Evolutionary conservation across 2,888 invertebrate species (phyloP).

Genomic region (Stenchaetothrips biformis): DNA sequence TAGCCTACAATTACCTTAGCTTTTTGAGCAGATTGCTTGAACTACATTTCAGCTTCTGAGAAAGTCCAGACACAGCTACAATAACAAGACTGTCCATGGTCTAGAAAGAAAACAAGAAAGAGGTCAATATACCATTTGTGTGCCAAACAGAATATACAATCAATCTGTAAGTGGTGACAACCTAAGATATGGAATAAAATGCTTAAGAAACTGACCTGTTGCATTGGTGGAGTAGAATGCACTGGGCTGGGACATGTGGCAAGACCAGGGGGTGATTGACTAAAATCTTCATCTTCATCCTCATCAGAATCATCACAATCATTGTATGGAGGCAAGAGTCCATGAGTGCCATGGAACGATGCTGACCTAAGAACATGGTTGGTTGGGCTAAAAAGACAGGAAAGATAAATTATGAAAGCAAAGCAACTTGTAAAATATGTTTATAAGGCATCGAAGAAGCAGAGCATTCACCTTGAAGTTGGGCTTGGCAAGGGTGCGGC

Average conservation of each 20-base stretch:
- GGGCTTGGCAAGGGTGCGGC: slow-evolving; percentile 30
- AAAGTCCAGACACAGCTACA: slow-evolving; percentile 31
- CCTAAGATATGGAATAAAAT: not conserved
- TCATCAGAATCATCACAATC: slow-evolving; percentile 13
- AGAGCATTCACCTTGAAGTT: slow-evolving; percentile 37
- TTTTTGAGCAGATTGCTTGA: slow-evolving; percentile 38
- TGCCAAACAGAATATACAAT: not conserved
- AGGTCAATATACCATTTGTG: not conserved
- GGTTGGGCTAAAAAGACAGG: slow-evolving; percentile 36
- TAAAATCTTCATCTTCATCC: slow-evolving; percentile 26
- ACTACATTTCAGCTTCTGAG: slow-evolving; percentile 37
- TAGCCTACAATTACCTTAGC: slow-evolving; percentile 35
- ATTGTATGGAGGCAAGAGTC: slow-evolving; percentile 15
- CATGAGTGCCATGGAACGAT: slow-evolving; percentile 46
- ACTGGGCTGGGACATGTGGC: slow-evolving; percentile 21
- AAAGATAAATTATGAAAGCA: not conserved
- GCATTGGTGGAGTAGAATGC: not conserved
- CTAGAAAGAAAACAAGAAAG: not conserved
- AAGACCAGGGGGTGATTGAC: slow-evolving; percentile 18
- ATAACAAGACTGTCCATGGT: slow-evolving; percentile 25
- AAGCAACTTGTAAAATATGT: not conserved
- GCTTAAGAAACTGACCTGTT: not conserved
- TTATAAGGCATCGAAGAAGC: slow-evolving; percentile 23
- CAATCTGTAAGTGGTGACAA: not conserved
- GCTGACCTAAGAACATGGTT: slow-evolving; percentile 48